Base-by-base conservation (phyloP, 1,140 invertebrate species). In the Whitmania pigra region DNA sequence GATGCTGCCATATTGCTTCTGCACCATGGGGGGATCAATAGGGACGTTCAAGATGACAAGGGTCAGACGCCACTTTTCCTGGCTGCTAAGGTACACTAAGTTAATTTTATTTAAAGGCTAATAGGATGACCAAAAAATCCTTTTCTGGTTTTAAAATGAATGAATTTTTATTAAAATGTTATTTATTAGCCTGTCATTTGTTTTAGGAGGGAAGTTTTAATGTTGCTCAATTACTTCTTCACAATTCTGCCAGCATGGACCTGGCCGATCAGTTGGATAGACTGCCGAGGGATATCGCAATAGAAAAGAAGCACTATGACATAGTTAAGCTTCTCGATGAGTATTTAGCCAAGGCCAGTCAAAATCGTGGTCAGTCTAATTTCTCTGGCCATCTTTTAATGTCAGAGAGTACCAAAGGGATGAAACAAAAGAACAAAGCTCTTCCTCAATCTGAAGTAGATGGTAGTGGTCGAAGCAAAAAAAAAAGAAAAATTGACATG, bases 191-290 rank as follows among this genome's bases (percentile, higher is more conserved):
- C 43, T 49, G 43, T 49, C 15, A 63, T 31, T 25, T 63, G 9
- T 25, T 25, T 25, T 31, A 63, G 36, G 94, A 97, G 82, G 94
- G 94, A 5, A 92, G 90, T 71, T 94, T 88, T 78, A 89, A 93
- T 79, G 91, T 92, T 0, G 94, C 92, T 76, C 90, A 93, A 79
- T 88, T 91, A 17, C 83, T 97, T 4, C 79, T 98, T 4, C 92
- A 97, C 77, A 90, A 92, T 69, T 89, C 91, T 78, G 92, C 93
- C 9, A 70, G 69, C 69, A 84, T 93, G 54, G 94, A 98, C 81
- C 96, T 98, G 73, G 93, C 93, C 0, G 94, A 97, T 84, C 93
- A 97, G 80, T 96, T 97, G 94, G 94, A 97, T 83, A 85, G 91
- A 67, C 82, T 96, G 76, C 94, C 94, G 0, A 83, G 92, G 4